Percentiles rank a stretch among this genome's conserved stretches.
Evolutionary conservation across 2,113 vertebrate species (phyloP).

Genomic region (Sturnus vulgaris): DNA sequence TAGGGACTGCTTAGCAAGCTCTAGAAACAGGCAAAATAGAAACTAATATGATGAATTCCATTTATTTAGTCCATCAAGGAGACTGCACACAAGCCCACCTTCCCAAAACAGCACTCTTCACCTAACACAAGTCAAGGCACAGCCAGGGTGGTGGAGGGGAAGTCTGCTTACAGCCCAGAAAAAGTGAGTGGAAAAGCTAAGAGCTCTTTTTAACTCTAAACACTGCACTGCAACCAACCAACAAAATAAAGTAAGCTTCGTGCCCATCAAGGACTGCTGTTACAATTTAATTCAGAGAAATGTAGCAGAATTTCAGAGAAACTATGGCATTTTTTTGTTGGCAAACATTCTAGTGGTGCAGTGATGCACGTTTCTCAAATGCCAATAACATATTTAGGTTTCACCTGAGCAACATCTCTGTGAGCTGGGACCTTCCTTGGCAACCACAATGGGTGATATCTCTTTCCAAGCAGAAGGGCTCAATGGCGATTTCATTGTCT

Average conservation of each 20-base stretch:
- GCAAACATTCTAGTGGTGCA: background rate
- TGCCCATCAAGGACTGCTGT: background rate
- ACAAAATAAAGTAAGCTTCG: background rate
- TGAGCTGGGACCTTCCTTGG: background rate
- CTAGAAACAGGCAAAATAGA: background rate
- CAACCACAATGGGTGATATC: background rate
- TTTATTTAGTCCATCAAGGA: background rate
- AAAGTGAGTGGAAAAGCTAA: background rate
- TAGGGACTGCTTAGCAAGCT: background rate
- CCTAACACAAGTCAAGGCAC: background rate
- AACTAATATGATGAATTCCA: background rate
- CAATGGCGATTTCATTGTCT: background rate
- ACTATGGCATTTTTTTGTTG: background rate
- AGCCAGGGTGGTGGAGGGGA: fast-evolving
- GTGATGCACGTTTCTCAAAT: background rate
- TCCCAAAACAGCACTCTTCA: background rate
- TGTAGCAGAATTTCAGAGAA: background rate
- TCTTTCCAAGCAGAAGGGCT: background rate
- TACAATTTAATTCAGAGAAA: background rate
- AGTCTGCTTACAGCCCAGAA: background rate
- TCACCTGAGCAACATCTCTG: background rate
- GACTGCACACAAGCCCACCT: background rate
- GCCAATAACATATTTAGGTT: background rate
- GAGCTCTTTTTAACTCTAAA: background rate
- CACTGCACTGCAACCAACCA: background rate